Conservation (phyloP, 2,888 invertebrate species). For the Eristalinus sepulchralis region DNA sequence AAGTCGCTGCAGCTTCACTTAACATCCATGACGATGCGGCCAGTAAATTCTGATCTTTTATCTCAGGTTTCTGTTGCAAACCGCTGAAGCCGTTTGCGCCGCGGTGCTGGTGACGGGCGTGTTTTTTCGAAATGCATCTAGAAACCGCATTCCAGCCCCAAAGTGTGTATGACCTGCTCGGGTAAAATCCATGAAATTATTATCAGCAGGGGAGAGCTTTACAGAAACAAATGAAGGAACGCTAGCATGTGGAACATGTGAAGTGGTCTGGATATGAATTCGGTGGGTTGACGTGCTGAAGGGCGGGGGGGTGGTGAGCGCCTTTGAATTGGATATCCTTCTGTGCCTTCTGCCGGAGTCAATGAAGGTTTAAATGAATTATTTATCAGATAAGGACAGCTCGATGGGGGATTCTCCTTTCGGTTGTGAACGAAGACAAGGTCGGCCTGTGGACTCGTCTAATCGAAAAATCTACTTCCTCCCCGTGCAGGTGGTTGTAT, state of each 20-base stretch:
- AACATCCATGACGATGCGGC: neutral
- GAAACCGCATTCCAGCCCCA: neutral
- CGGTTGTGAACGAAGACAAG: neutral
- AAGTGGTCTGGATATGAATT: slow-evolving; percentile 7
- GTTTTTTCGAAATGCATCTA: neutral
- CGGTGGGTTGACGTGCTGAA: neutral
- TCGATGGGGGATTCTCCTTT: neutral
- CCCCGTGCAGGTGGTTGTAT: neutral
- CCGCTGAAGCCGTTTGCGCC: neutral
- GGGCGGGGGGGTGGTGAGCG: neutral
- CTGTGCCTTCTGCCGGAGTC: neutral
- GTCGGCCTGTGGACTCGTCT: neutral
- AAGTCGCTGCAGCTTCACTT: neutral
- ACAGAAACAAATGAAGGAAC: neutral
- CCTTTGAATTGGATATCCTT: slow-evolving; percentile 2
- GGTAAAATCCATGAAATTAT: slow-evolving; percentile 26
- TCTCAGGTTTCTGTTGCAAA: neutral
- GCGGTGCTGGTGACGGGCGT: neutral
- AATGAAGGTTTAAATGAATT: slow-evolving; percentile 21
- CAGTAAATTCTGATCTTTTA: slow-evolving; percentile 1
- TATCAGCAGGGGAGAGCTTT: neutral
- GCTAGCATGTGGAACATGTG: neutral
- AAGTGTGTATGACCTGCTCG: neutral
- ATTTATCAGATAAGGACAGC: slow-evolving; percentile 20
- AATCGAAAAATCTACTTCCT: neutral